Percentiles rank a stretch among this genome's conserved stretches.
phyloP scores from a whole-genome alignment of 2,113 vertebrate species.

The Stigmatopora nigra region DNA sequence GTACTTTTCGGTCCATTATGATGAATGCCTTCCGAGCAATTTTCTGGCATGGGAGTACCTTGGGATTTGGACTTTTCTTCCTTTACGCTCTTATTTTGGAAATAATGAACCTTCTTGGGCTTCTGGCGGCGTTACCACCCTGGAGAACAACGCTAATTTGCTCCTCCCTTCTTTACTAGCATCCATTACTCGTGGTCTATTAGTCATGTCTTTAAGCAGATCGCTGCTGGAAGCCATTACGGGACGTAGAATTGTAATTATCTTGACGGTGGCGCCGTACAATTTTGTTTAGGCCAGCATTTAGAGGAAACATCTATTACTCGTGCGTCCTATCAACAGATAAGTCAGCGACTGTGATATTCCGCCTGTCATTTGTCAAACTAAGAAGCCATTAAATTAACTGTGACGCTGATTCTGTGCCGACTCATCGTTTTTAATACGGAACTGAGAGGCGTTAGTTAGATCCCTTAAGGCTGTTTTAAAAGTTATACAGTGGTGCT shows the following conservation, averaged over 20 bases:
- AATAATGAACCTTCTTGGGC: slow-evolving; percentile 24
- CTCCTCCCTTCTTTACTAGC: slow-evolving; percentile 40
- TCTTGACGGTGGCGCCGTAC: slow-evolving; percentile 40
- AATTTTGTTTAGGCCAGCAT: slow-evolving; percentile 43
- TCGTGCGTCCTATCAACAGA: slow-evolving; percentile 7
- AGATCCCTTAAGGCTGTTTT: neutral
- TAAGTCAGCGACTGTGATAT: slow-evolving; percentile 6
- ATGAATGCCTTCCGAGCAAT: neutral
- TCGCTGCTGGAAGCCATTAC: slow-evolving; percentile 25
- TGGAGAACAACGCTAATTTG: slow-evolving; percentile 27
- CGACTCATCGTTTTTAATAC: neutral
- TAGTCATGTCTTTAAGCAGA: slow-evolving; percentile 32
- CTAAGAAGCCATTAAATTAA: neutral
- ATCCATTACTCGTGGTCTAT: slow-evolving; percentile 40
- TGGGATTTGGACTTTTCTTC: slow-evolving; percentile 4
- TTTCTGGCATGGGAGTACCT: neutral
- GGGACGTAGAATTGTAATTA: slow-evolving; percentile 41
- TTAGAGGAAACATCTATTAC: slow-evolving; percentile 29
- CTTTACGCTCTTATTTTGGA: slow-evolving; percentile 8
- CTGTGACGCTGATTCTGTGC: neutral
- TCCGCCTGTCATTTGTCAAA: neutral
- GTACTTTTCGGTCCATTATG: neutral
- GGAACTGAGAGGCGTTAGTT: neutral
- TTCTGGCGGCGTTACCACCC: slow-evolving; percentile 28
- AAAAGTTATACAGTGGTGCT: too few relatives aligned